Percentiles rank a stretch among this genome's conserved stretches.
Conservation (phyloP, 1,140 invertebrate species). For the Neocloeon triangulifer region DNA sequence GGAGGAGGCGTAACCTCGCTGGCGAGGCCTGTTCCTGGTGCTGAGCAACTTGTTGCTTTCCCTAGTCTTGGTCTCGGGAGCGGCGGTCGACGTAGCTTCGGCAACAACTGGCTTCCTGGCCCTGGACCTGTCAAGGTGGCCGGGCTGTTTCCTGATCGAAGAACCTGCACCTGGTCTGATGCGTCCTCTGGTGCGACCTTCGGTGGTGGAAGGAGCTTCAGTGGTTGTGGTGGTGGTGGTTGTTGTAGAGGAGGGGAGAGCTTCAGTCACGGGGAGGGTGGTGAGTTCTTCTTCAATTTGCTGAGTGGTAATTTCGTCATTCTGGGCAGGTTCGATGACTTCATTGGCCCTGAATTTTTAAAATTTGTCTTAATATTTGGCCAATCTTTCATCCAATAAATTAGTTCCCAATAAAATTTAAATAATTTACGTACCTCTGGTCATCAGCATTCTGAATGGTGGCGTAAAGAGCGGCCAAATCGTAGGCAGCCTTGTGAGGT, state of each 20-base stretch:
- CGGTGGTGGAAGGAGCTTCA: neutral
- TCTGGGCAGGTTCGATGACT: neutral
- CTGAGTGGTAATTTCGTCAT: neutral
- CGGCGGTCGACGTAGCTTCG: too few relatives aligned
- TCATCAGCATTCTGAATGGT: neutral
- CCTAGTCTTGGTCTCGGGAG: too few relatives aligned
- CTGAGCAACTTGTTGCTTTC: too few relatives aligned
- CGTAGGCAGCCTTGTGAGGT: too few relatives aligned
- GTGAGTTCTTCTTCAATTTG: neutral
- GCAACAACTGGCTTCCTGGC: too few relatives aligned
- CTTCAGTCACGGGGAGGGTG: neutral
- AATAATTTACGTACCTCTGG: neutral
- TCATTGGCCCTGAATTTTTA: neutral
- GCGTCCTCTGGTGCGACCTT: neutral
- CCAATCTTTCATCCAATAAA: neutral
- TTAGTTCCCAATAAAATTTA: neutral
- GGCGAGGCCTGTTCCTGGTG: too few relatives aligned
- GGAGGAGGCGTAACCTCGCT: neutral
- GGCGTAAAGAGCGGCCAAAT: too few relatives aligned
- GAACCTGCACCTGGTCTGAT: too few relatives aligned
- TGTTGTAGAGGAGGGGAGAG: neutral
- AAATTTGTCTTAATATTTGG: conserved; percentile 1
- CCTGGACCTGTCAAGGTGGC: neutral
- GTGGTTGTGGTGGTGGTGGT: conserved; percentile 3
- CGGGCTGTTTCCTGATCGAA: too few relatives aligned